Percentiles rank a stretch among this genome's conserved stretches.
phyloP scores from a whole-genome alignment of 2,113 vertebrate genomes.

The Strix aluco region DNA sequence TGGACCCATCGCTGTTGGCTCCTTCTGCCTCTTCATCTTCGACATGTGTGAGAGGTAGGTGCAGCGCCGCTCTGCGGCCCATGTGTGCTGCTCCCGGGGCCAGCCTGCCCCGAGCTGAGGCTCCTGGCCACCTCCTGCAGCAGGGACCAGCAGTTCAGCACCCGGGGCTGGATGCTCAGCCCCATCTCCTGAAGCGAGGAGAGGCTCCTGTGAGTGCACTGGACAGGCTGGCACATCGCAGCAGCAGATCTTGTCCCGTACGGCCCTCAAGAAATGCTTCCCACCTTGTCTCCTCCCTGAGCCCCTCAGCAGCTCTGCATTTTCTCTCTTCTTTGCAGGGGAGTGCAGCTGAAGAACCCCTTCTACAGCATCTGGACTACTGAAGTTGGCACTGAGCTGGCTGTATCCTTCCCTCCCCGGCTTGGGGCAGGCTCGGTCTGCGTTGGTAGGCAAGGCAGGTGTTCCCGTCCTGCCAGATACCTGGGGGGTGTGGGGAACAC shows the following conservation, averaged over 20 bases:
- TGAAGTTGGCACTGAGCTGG: slow-evolving; percentile 90
- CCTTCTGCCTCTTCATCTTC: slow-evolving; percentile 97
- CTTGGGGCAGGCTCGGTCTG: background rate
- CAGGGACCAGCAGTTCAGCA: background rate
- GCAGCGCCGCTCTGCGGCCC: background rate
- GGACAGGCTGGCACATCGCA: background rate
- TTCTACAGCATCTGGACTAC: slow-evolving; percentile 99
- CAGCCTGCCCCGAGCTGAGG: background rate
- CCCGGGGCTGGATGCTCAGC: background rate
- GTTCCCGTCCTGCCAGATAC: background rate
- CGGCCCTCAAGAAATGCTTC: background rate
- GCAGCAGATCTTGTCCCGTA: accelerated
- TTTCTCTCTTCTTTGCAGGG: slow-evolving; percentile 76
- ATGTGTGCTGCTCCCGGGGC: accelerated
- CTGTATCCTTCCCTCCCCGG: slow-evolving; percentile 86
- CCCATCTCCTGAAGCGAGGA: background rate
- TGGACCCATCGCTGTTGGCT: slow-evolving; percentile 92
- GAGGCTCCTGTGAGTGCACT: background rate
- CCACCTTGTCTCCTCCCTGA: background rate
- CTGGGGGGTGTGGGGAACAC: background rate
- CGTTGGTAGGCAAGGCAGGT: background rate
- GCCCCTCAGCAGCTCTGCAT: background rate
- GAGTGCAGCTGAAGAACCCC: slow-evolving; percentile 95
- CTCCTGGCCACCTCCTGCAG: background rate
- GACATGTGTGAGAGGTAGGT: slow-evolving; percentile 98